Conservation (phyloP, 1,140 invertebrate genomes). For the Diprion similis region DNA sequence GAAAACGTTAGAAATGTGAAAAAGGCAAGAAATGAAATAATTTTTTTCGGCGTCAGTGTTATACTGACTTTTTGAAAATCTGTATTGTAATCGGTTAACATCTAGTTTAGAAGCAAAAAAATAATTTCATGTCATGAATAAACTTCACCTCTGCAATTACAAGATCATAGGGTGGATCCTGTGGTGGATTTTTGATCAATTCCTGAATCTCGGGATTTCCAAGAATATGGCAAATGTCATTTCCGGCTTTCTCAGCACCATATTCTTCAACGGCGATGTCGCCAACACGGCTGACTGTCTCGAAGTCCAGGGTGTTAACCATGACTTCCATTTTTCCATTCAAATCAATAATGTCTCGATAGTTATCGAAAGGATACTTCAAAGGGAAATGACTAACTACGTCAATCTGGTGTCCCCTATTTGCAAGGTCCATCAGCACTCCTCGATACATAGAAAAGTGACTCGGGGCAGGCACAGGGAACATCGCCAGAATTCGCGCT, state of each 20-base stretch:
- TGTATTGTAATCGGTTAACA: not conserved
- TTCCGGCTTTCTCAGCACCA: not conserved
- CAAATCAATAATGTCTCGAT: slow-evolving; percentile 36
- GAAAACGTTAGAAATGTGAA: too few relatives aligned
- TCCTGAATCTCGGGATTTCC: slow-evolving; percentile 33
- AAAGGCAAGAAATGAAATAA: too few relatives aligned
- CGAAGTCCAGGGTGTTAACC: slow-evolving; percentile 19
- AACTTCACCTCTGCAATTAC: slow-evolving; percentile 40
- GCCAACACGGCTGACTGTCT: slow-evolving; percentile 16
- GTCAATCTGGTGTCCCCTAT: slow-evolving; percentile 59
- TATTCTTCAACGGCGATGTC: slow-evolving; percentile 15
- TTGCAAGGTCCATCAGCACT: slow-evolving; percentile 51
- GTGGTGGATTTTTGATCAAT: slow-evolving; percentile 43
- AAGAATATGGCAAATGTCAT: slow-evolving; percentile 25
- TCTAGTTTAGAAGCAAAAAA: not conserved
- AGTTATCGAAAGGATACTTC: slow-evolving; percentile 45
- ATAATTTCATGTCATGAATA: slow-evolving; percentile 10
- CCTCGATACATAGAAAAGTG: slow-evolving; percentile 19
- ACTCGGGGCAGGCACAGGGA: slow-evolving; percentile 32
- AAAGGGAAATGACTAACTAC: slow-evolving; percentile 56
- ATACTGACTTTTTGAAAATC: too few relatives aligned
- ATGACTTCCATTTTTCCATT: not conserved
- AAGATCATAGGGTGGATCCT: slow-evolving; percentile 43
- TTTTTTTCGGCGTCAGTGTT: too few relatives aligned
- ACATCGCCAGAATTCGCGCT: slow-evolving; percentile 53